phyloP scores from a whole-genome alignment of 2,888 invertebrate species.

The Patella caerulea region DNA sequence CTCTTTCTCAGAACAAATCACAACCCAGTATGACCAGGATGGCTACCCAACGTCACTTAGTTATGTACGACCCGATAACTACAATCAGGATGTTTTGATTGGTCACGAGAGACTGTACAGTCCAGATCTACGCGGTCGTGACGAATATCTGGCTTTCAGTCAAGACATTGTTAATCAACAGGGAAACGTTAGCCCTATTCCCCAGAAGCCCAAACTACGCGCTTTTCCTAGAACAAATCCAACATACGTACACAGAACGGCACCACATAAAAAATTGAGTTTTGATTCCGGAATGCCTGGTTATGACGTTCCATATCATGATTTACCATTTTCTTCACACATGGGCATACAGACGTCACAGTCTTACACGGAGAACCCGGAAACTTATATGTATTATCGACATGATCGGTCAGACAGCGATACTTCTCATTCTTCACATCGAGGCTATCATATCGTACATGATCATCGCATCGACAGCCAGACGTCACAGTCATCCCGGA shows the following conservation, averaged over 20 bases:
- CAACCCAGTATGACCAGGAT: constrained; percentile 29
- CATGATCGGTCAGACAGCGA: constrained; percentile 69
- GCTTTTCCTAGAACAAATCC: constrained; percentile 70
- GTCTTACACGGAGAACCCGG: constrained; percentile 34
- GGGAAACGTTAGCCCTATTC: constrained; percentile 54
- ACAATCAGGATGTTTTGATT: constrained; percentile 29
- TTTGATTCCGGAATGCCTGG: constrained; percentile 27
- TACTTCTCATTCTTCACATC: constrained; percentile 67
- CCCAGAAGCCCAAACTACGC: constrained; percentile 63
- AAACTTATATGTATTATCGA: constrained; percentile 44
- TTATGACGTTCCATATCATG: constrained; percentile 36
- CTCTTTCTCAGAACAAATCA: constrained; percentile 39
- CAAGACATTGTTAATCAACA: constrained; percentile 63
- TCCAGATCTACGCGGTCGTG: constrained; percentile 39
- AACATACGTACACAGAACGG: constrained; percentile 48
- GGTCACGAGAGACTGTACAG: constrained; percentile 45
- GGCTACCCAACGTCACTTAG: constrained; percentile 39
- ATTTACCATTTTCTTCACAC: constrained; percentile 39
- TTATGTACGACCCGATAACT: constrained; percentile 39
- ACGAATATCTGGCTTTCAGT: constrained; percentile 61
- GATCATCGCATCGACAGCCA: constrained; percentile 53
- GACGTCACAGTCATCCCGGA: constrained; percentile 54
- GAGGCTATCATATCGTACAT: constrained; percentile 43
- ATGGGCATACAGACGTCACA: constrained; percentile 59
- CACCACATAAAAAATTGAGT: constrained; percentile 41